Percentiles rank a stretch among this genome's conserved stretches.
Evolutionary conservation across 2,888 invertebrate species (phyloP).

Genomic region (Campopleginae sp.): DNA sequence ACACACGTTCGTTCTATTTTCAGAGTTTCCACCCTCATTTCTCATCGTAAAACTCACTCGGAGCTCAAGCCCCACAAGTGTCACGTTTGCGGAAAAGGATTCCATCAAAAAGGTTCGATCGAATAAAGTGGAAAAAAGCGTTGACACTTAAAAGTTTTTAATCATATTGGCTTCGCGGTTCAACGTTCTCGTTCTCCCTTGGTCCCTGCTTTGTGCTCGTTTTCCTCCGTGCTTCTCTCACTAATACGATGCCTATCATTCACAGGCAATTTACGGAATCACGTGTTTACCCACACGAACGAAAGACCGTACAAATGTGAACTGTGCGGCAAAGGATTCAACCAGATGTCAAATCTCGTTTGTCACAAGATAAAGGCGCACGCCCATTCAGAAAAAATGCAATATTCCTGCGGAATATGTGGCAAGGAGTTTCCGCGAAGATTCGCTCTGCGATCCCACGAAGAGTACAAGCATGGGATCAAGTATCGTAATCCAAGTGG

Average conservation of each 20-base stretch:
- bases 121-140: conserved; percentile 6
- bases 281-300: conserved; percentile 91
- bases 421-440: conserved; percentile 86
- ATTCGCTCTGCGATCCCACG: conserved; percentile 86
- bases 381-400: conserved; percentile 85
- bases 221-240: background rate
- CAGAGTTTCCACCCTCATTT: conserved; percentile 91
- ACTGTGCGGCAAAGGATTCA: conserved; percentile 90
- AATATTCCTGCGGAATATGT: conserved; percentile 86
- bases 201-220: background rate
- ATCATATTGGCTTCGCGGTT: background rate
- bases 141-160: background rate
- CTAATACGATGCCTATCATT: conserved; percentile 30
- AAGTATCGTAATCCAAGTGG: conserved; percentile 79
- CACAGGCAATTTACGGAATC: conserved; percentile 90
- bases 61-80: conserved; percentile 91
- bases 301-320: conserved; percentile 92
- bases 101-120: conserved; percentile 90
- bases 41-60: conserved; percentile 91
- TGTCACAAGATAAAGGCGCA: conserved; percentile 91
- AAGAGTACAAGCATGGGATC: conserved; percentile 86
- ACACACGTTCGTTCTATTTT: conserved; percentile 61
- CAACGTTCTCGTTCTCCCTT: background rate
- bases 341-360: conserved; percentile 92
- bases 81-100: conserved; percentile 90